phyloP scores from a whole-genome alignment of 2,888 invertebrate species.

The Siphlonurus alternatus region DNA sequence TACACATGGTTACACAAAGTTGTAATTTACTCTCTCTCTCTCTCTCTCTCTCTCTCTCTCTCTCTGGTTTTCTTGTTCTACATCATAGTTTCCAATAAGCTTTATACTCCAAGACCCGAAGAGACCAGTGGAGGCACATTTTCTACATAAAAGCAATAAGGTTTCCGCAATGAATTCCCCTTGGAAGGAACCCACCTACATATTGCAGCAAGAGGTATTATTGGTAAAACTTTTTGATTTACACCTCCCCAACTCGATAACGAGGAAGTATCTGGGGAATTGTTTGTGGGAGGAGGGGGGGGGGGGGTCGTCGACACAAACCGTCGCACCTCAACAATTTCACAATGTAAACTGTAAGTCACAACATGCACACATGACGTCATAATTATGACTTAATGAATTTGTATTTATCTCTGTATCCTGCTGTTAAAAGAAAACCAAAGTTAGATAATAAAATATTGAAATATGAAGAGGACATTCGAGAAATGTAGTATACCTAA shows the following conservation, averaged over 20 bases:
- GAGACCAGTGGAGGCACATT: background rate
- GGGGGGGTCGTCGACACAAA: background rate
- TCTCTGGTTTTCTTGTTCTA: background rate
- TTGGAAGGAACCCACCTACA: background rate
- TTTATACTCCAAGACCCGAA: background rate
- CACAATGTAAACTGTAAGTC: too few species aligned
- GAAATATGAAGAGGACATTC: too few species aligned
- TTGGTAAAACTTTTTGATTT: background rate
- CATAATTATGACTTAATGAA: too few species aligned
- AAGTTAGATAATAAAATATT: too few species aligned
- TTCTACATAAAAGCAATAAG: background rate
- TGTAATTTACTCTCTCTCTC: background rate
- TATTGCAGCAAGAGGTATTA: background rate
- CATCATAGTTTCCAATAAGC: background rate
- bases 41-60: background rate
- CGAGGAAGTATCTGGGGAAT: too few species aligned
- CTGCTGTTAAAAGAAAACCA: too few species aligned
- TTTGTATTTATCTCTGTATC: too few species aligned
- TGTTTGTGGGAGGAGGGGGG: too few species aligned
- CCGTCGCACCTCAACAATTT: background rate
- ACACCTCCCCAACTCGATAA: background rate
- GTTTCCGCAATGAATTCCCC: background rate
- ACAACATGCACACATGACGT: too few species aligned
- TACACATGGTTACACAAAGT: too few species aligned
- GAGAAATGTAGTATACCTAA: too few species aligned